Conservation (phyloP, 2,888 invertebrate genomes). For the Lepeophtheirus nordmannii region DNA sequence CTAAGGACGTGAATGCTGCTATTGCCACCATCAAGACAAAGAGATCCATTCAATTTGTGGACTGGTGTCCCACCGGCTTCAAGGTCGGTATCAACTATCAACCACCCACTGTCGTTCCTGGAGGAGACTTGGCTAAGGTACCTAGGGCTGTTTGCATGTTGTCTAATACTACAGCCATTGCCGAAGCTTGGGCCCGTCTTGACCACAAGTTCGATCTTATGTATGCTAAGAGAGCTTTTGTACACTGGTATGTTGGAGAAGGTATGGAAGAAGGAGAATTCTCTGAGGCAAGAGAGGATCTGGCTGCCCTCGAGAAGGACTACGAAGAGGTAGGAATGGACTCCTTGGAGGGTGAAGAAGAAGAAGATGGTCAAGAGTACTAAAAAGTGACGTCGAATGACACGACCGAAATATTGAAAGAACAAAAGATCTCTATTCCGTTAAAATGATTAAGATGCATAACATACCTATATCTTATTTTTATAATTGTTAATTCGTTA, state of each 20-base stretch:
- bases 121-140: slow-evolving; percentile 42
- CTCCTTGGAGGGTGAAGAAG: slow-evolving; percentile 47
- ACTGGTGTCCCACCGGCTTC: slow-evolving; percentile 86
- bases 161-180: slow-evolving; percentile 72
- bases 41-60: slow-evolving; percentile 62
- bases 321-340: slow-evolving; percentile 28
- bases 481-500: not conserved
- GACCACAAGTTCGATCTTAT: slow-evolving; percentile 63
- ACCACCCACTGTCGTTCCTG: slow-evolving; percentile 51
- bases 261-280: slow-evolving; percentile 82
- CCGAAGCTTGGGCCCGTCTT: slow-evolving; percentile 69
- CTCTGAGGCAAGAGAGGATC: slow-evolving; percentile 68
- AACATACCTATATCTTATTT: not conserved
- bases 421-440: not conserved
- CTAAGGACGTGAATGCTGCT: slow-evolving; percentile 37
- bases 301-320: slow-evolving; percentile 58
- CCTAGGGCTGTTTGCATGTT: slow-evolving; percentile 46
- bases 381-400: not conserved
- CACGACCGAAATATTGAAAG: not conserved
- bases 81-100: slow-evolving; percentile 62
- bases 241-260: slow-evolving; percentile 69
- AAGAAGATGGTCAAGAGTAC: slow-evolving; percentile 50
- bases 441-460: not conserved
- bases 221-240: slow-evolving; percentile 66
- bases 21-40: slow-evolving; percentile 38